Conservation (phyloP, 92 coral and sea anemone species). For the Zoanthus sansibaricus region DNA sequence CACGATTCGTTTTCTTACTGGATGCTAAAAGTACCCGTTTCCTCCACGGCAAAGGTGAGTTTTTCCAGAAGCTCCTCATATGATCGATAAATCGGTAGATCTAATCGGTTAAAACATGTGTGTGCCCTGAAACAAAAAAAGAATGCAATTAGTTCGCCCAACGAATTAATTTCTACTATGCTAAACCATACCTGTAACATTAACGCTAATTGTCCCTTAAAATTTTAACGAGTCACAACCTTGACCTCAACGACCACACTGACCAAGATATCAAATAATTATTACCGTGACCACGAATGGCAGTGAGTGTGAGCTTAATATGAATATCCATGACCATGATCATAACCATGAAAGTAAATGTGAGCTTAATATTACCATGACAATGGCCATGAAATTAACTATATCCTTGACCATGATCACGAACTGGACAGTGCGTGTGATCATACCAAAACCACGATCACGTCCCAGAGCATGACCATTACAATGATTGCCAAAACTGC, state of each 20-base stretch:
- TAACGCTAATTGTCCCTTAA: too few species aligned
- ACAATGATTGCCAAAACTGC: background rate
- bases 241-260: too few species aligned
- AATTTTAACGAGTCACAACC: too few species aligned
- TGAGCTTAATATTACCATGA: background rate
- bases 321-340: background rate
- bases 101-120: slow-evolving; percentile 97
- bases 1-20: slow-evolving; percentile 55
- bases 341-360: background rate
- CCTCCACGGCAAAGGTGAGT: slow-evolving; percentile 98
- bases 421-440: too few species aligned
- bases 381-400: background rate
- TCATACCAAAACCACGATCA: too few species aligned
- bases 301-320: too few species aligned
- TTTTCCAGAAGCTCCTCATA: slow-evolving; percentile 95
- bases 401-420: too few species aligned
- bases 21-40: slow-evolving; percentile 96
- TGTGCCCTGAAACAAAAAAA: slow-evolving; percentile 84
- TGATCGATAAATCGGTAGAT: slow-evolving; percentile 88
- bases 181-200: too few species aligned
- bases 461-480: too few species aligned
- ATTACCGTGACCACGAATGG: too few species aligned
- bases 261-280: too few species aligned
- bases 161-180: background rate
- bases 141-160: background rate